phyloP scores from a whole-genome alignment of 2,797 vertebrate species.

The Potorous gilbertii region DNA sequence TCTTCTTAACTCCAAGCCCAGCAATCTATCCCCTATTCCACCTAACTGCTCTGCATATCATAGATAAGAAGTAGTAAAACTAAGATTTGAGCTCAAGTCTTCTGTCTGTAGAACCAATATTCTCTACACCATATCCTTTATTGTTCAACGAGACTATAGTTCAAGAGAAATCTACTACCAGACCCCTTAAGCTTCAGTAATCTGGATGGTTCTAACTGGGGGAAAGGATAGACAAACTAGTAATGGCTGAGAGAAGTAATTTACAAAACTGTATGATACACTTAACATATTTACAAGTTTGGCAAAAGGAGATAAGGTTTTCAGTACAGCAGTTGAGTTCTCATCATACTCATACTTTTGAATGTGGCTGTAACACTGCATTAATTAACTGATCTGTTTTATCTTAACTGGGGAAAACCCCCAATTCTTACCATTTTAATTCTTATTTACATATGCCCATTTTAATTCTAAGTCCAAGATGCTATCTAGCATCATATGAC shows the following conservation, averaged over 20 bases:
- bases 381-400: constrained; percentile 6
- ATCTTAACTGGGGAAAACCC: constrained; percentile 3
- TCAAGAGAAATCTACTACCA: not conserved
- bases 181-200: not conserved
- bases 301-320: not conserved
- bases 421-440: not conserved
- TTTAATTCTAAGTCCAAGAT: not conserved
- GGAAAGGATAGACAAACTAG: not conserved
- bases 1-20: not conserved
- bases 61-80: not conserved
- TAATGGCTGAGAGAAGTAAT: not conserved
- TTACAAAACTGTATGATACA: not conserved
- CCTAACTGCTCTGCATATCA: not conserved
- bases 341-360: not conserved
- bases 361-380: not conserved
- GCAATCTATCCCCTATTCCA: rapidly evolving
- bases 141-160: not conserved
- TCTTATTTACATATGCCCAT: not conserved
- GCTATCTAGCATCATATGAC: not conserved
- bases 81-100: not conserved
- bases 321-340: not conserved
- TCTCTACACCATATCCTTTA: not conserved
- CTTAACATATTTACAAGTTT: not conserved
- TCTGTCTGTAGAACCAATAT: not conserved
- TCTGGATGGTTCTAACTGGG: not conserved